A percentile compares a stretch with the other conserved stretches of the same genome.
phyloP scores from a whole-genome alignment of 1,140 invertebrate species.

The Aphaenogaster ashmeadi region DNA sequence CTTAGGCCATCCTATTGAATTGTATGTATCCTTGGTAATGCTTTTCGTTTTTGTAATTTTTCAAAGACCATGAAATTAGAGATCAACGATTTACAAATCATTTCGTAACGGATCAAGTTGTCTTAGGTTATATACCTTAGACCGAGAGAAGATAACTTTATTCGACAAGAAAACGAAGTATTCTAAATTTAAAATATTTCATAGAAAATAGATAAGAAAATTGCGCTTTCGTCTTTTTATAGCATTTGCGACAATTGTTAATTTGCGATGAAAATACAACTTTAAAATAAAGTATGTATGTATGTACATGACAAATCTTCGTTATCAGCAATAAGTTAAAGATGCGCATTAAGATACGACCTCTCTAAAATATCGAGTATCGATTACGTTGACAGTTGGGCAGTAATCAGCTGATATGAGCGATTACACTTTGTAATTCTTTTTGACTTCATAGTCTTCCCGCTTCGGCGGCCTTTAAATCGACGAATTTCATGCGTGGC shows the following conservation, averaged over 20 bases:
- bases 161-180: not conserved
- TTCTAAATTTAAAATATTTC: not conserved
- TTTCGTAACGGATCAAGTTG: constrained; percentile 12
- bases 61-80: constrained; percentile 18
- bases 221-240: not conserved
- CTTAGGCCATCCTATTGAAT: constrained; percentile 50
- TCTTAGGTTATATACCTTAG: constrained; percentile 12
- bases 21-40: constrained; percentile 71
- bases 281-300: not conserved
- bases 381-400: not conserved
- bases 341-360: not conserved
- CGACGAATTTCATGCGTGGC: constrained; percentile 56
- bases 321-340: not conserved
- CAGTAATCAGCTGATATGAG: constrained; percentile 44
- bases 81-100: constrained; percentile 13
- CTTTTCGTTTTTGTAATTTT: not conserved
- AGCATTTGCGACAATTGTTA: not conserved
- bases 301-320: not conserved
- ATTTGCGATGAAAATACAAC: not conserved
- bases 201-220: not conserved
- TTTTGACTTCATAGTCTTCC: not conserved
- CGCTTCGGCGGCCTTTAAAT: constrained; percentile 64
- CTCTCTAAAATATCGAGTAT: not conserved
- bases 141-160: not conserved
- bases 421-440: constrained; percentile 63